Base-by-base conservation (phyloP, 2,888 invertebrate species). In the Leucophenga maculata region DNA sequence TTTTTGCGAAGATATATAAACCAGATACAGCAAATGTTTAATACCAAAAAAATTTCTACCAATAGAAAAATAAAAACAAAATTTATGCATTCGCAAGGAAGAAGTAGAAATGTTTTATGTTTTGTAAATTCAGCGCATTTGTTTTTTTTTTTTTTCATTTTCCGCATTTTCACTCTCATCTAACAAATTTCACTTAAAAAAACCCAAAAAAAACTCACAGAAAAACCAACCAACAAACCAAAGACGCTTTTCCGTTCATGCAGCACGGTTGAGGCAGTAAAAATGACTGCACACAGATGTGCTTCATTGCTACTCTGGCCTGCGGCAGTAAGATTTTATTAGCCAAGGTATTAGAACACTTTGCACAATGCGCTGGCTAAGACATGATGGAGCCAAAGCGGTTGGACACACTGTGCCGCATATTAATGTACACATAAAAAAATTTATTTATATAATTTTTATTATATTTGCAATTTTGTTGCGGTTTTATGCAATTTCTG, bases 201-300 rank as follows among this genome's bases (percentile, higher is more conserved):
- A n/a, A n/a, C n/a, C n/a, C 74, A 82, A 80, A 77, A 80, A 80
- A 80, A 82, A 79, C 78, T 82, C 77, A 80, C 80, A 83, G 82
- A 66, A 71, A 70, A 70, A 72, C 64, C 65, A 69, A 66, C 71
- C 65, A 57, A 68, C 32, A 16, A 65, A 50, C n/a, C n/a, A n/a
- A n/a, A n/a, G 65, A 65, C 39, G 32, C 3, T 18, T 50, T 18
- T n/a, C 6, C 8, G 50, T 4, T 16, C n/a, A 50, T 18, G 50
- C n/a, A 18, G 18, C 50, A 18, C 50, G 16, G 50, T 59, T 83
- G 80, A 81, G 82, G 84, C 78, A 82, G 81, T 81, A 81, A 81
- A 81, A 84, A 81, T 82, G 79, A 81, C 81, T 81, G 84, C 84
- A 83, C 80, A 82, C 80, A 81, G 80, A 79, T 81, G 80, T 82